Percentiles rank a stretch among this genome's conserved stretches.
phyloP scores from a whole-genome alignment of 2,797 vertebrate genomes.

The Ammospiza maritima region DNA sequence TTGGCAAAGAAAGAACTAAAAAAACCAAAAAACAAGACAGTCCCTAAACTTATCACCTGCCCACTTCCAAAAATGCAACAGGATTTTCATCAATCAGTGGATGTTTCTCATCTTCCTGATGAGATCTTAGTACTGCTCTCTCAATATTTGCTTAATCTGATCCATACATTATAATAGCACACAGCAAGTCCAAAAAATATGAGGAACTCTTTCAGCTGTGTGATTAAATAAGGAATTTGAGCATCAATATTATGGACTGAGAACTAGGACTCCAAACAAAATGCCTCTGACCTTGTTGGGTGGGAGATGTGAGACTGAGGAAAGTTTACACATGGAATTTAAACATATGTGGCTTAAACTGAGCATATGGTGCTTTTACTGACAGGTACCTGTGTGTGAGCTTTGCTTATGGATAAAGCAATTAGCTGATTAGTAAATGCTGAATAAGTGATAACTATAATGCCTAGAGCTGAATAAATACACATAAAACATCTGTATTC shows the following conservation, averaged over 20 bases:
- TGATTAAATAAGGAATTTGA: background rate
- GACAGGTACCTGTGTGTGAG: background rate
- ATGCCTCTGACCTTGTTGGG: background rate
- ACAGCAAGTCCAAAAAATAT: background rate
- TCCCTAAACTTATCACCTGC: background rate
- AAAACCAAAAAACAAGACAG: background rate
- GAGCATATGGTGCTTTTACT: background rate
- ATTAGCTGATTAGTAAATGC: background rate
- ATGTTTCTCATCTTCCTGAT: background rate
- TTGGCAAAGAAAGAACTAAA: background rate
- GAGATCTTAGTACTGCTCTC: background rate
- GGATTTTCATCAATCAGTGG: background rate
- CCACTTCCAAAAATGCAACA: background rate
- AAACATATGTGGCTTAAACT: background rate
- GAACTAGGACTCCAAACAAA: background rate
- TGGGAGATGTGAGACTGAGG: background rate
- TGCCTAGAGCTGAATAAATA: background rate
- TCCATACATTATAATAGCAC: fast-evolving
- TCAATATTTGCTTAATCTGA: background rate
- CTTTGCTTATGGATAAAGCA: background rate
- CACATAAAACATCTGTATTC: background rate
- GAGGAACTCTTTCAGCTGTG: background rate
- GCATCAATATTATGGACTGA: background rate
- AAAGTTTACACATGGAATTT: background rate
- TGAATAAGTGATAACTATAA: background rate